Percentiles rank a stretch among this genome's conserved stretches.
Evolutionary conservation across 2,797 vertebrate genomes (phyloP).

Genomic region (Salmo trutta): DNA sequence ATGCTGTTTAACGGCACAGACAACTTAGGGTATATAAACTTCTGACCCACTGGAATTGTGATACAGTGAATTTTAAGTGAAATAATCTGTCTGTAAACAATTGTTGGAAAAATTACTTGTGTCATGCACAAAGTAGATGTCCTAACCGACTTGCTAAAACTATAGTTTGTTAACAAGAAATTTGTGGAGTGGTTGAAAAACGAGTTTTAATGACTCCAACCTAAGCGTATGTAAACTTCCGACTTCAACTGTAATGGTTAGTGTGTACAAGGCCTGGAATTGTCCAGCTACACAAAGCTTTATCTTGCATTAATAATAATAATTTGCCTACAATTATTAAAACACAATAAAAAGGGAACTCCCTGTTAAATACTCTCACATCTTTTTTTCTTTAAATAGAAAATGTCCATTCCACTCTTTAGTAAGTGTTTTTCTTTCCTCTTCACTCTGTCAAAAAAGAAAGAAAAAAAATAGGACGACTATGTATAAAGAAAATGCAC

Average conservation of each 20-base stretch:
- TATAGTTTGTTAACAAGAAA: too few species aligned
- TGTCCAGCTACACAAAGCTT: conserved; percentile 49
- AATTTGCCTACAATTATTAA: conserved; percentile 64
- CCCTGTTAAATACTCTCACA: conserved; percentile 78
- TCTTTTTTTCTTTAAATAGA: conserved; percentile 78
- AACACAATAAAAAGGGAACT: conserved; percentile 71
- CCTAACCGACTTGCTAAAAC: too few species aligned
- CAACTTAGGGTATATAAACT: too few species aligned
- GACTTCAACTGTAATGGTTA: conserved; percentile 26
- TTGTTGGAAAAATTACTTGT: too few species aligned
- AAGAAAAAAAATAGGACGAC: conserved; percentile 46
- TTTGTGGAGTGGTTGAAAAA: too few species aligned
- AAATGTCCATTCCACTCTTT: conserved; percentile 67
- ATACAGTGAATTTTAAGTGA: too few species aligned
- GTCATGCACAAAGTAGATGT: too few species aligned
- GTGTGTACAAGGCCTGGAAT: conserved; percentile 41
- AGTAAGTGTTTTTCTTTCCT: conserved; percentile 51
- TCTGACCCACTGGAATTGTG: too few species aligned
- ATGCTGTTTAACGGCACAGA: too few species aligned
- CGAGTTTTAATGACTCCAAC: too few species aligned
- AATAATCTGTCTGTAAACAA: too few species aligned
- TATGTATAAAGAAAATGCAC: conserved; percentile 42
- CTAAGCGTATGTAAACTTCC: too few species aligned
- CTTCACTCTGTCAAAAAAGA: conserved; percentile 30
- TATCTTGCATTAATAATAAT: conserved; percentile 56